Conservation (phyloP, 2,888 invertebrate genomes). For the Alsophila aescularia region DNA sequence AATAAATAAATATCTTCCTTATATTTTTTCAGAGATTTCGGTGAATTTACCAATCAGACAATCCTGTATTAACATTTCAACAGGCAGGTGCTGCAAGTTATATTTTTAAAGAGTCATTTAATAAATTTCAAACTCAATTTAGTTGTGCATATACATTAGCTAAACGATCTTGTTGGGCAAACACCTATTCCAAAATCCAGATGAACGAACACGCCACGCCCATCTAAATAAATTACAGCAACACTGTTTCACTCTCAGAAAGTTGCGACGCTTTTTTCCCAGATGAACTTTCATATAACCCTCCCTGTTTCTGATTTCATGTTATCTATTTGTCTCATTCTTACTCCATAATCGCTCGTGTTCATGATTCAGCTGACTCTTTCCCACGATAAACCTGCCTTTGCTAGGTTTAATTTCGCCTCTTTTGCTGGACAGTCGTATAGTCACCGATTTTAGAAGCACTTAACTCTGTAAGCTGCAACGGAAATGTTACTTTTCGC, state of each 20-base stretch:
- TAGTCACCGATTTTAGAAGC: constrained; percentile 46
- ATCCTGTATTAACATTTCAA: neutral
- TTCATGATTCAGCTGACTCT: constrained; percentile 53
- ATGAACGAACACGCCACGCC: no score
- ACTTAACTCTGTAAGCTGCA: constrained; percentile 41
- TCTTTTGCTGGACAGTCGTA: constrained; percentile 60
- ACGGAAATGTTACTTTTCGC: constrained; percentile 15
- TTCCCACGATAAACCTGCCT: constrained; percentile 63
- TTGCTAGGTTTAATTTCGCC: constrained; percentile 66
- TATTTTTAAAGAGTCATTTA: neutral
- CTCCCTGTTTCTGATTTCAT: constrained; percentile 66
- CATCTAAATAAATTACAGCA: neutral
- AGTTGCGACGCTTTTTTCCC: constrained; percentile 49
- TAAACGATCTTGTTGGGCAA: no score
- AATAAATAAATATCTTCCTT: neutral
- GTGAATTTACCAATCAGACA: neutral
- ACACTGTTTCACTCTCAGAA: neutral
- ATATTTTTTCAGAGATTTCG: neutral
- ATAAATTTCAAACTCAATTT: no score
- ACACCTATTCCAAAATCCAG: no score
- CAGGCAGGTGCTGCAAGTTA: neutral
- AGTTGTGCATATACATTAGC: no score
- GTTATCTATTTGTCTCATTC: constrained; percentile 76
- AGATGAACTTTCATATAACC: constrained; percentile 47
- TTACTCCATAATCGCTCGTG: constrained; percentile 53